phyloP scores from a whole-genome alignment of 1,140 invertebrate genomes.

The Formica selysi region DNA sequence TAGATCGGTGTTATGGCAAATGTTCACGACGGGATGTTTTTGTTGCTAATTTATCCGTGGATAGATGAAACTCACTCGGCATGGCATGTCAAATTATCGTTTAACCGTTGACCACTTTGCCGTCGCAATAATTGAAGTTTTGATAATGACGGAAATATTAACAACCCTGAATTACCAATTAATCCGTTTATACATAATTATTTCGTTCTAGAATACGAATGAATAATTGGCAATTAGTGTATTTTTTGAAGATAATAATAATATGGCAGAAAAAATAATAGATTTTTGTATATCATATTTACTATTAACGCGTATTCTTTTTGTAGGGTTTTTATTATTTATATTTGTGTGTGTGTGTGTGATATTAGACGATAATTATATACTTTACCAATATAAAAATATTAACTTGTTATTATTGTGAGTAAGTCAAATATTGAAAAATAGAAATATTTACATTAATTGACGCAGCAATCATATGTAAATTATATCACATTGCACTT shows the following conservation, averaged over 20 bases:
- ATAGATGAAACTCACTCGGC: conserved; percentile 5
- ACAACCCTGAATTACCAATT: conserved; percentile 19
- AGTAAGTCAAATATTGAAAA: conserved; percentile 2
- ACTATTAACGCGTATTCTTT: not conserved
- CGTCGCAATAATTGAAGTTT: conserved; percentile 42
- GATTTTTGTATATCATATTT: not conserved
- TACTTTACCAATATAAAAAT: not conserved
- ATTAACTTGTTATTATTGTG: not conserved
- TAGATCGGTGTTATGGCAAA: conserved; percentile 32
- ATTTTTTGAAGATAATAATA: not conserved
- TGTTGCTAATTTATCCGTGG: conserved; percentile 30
- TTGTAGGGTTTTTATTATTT: too few relatives aligned
- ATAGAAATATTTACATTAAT: not conserved
- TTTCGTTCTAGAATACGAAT: not conserved
- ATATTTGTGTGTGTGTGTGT: too few relatives aligned
- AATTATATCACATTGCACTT: too few relatives aligned
- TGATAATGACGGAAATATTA: conserved; percentile 42
- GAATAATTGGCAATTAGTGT: not conserved
- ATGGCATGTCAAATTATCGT: conserved; percentile 31
- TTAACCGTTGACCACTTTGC: not conserved
- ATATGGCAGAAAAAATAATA: not conserved
- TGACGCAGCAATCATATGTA: not conserved
- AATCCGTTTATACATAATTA: not conserved
- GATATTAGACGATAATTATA: too few relatives aligned
- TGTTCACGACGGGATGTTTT: conserved; percentile 24